Percentiles rank a stretch among this genome's conserved stretches.
phyloP scores from a whole-genome alignment of 2,113 vertebrate species.

The Lethenteron reissneri region DNA sequence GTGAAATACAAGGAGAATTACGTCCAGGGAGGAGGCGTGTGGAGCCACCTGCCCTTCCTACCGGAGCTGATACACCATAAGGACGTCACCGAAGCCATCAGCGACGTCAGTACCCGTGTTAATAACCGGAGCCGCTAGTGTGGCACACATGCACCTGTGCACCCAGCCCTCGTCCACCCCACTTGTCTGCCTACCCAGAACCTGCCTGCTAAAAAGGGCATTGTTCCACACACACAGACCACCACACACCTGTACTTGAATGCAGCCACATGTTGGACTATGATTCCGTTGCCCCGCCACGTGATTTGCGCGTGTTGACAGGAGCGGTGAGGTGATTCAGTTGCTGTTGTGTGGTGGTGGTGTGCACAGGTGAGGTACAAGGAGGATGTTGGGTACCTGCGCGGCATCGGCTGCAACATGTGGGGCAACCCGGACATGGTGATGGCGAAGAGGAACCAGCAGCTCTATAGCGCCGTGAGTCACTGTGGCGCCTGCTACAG shows the following conservation, averaged over 20 bases:
- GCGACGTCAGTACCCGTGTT: conserved; percentile 37
- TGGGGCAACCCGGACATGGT: conserved; percentile 61
- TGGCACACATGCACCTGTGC: too few species aligned
- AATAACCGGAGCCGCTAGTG: background rate
- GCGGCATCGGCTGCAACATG: conserved; percentile 58
- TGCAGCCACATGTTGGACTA: too few species aligned
- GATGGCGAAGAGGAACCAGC: conserved; percentile 54
- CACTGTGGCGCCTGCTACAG: too few species aligned
- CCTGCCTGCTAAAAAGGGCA: too few species aligned
- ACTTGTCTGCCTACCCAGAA: too few species aligned
- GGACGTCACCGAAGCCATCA: conserved; percentile 44
- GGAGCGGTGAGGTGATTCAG: too few species aligned
- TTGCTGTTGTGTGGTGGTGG: background rate
- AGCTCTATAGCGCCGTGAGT: conserved; percentile 65
- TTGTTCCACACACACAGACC: too few species aligned
- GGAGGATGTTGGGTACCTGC: conserved; percentile 66
- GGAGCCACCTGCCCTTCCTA: conserved; percentile 77
- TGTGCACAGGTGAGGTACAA: conserved; percentile 70
- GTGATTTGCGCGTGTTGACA: too few species aligned
- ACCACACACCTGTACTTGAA: too few species aligned
- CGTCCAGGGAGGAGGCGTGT: conserved; percentile 55
- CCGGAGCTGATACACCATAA: conserved; percentile 69
- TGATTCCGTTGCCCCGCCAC: too few species aligned
- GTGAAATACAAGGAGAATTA: conserved; percentile 93
- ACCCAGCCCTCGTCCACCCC: too few species aligned